Evolutionary conservation across 2,888 invertebrate genomes (phyloP).

Genomic region (Chorisops tibialis): DNA sequence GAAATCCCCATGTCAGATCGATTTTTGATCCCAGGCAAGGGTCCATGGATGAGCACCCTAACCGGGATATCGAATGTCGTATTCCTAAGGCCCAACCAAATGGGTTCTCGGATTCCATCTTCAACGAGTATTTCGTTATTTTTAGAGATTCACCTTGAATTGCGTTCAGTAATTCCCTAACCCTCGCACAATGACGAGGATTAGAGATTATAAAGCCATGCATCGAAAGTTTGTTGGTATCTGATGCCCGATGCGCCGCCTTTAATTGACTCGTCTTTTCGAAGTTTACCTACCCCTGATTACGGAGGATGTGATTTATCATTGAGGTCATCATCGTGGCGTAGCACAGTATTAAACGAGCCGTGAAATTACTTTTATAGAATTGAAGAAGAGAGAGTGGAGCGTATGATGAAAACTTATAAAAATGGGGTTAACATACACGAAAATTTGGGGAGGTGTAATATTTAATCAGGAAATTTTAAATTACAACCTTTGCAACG

Average conservation of each 20-base stretch:
- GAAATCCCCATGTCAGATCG: slow-evolving; percentile 16
- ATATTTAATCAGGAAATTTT: no score
- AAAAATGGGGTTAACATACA: no score
- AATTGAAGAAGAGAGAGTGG: no score
- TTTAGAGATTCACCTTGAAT: not conserved
- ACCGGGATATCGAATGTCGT: not conserved
- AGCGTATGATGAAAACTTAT: no score
- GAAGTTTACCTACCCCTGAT: not conserved
- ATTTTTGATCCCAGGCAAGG: not conserved
- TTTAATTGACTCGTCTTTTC: slow-evolving; percentile 15
- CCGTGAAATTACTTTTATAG: slow-evolving; percentile 9
- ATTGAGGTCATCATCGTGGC: not conserved
- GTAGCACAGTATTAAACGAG: not conserved
- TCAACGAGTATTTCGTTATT: not conserved
- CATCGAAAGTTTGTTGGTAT: not conserved
- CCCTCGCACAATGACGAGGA: not conserved
- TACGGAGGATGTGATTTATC: not conserved
- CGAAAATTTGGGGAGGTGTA: no score
- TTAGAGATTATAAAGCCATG: not conserved
- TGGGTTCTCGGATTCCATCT: not conserved
- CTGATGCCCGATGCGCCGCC: not conserved
- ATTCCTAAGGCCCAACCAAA: not conserved
- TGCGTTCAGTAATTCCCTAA: not conserved
- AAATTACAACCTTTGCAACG: no score
- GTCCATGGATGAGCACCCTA: not conserved